Evolutionary conservation across 2,113 vertebrate genomes (phyloP).

Genomic region (Urocitellus parryii): DNA sequence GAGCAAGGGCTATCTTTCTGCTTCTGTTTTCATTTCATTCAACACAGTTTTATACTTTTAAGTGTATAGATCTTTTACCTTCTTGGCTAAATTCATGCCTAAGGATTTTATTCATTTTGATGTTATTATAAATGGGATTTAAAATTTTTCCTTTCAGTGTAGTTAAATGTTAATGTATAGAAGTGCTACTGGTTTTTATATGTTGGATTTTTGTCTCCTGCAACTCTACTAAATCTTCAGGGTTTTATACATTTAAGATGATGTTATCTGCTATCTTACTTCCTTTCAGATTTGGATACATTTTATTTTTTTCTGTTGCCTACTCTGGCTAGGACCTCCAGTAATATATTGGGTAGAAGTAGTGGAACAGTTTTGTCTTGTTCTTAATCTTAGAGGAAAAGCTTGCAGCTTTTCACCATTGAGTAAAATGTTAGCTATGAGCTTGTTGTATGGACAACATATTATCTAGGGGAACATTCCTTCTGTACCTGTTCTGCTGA

Average conservation of each 20-base stretch:
- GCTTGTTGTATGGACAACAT: background rate
- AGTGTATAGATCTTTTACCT: background rate
- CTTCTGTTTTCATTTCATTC: background rate
- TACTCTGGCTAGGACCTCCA: background rate
- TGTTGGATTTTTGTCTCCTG: background rate
- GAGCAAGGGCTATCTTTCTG: background rate
- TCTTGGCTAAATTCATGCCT: background rate
- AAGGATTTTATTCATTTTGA: background rate
- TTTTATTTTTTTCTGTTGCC: background rate
- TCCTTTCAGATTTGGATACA: background rate
- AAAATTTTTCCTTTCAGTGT: background rate
- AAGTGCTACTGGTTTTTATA: too few species aligned
- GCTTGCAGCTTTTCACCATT: background rate
- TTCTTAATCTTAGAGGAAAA: background rate
- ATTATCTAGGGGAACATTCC: background rate
- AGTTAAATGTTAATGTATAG: background rate
- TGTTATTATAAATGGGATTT: background rate
- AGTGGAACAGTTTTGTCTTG: background rate
- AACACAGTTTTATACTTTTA: background rate
- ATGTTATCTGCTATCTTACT: background rate
- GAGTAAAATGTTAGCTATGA: background rate
- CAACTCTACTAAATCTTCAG: background rate
- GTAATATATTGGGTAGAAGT: background rate
- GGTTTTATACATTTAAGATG: background rate
- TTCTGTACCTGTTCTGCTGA: background rate